A percentile compares a stretch with the other conserved stretches of the same genome.
Conservation (phyloP, 2,113 vertebrate species). For the Nyctereutes procyonoides region DNA sequence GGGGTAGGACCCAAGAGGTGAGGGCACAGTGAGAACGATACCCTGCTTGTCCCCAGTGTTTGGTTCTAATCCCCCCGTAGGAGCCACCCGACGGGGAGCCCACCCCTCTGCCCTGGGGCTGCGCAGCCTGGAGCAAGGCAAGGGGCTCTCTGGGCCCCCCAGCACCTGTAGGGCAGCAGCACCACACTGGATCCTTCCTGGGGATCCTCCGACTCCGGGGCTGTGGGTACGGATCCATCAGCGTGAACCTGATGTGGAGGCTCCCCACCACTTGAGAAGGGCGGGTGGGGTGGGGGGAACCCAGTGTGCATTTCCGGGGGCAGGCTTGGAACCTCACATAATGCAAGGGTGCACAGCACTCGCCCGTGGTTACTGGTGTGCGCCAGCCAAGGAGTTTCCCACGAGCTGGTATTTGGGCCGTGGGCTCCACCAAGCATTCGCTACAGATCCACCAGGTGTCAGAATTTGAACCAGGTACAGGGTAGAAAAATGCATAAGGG, state of each 20-base stretch:
- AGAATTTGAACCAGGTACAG: neutral
- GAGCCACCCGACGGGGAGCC: too few relatives aligned
- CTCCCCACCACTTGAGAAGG: neutral
- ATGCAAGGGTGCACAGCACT: too few relatives aligned
- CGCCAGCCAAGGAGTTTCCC: neutral
- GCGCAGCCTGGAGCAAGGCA: neutral
- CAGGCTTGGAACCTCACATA: too few relatives aligned
- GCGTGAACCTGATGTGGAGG: neutral
- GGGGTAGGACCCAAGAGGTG: neutral
- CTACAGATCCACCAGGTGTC: neutral
- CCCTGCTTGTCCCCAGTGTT: too few relatives aligned
- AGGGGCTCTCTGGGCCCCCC: neutral
- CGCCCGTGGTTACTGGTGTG: neutral
- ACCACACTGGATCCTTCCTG: neutral
- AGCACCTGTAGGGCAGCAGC: neutral
- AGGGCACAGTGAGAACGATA: neutral
- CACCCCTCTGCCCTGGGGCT: neutral
- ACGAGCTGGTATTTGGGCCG: neutral
- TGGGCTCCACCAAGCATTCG: neutral
- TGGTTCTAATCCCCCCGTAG: too few relatives aligned
- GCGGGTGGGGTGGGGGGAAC: accelerated
- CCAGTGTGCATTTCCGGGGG: neutral
- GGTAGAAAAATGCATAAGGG: neutral
- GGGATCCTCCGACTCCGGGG: too few relatives aligned
- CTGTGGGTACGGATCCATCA: neutral